These are phyloP conservation scores for Nasonia longicornis DNA, from an alignment of 1,140 invertebrate species.

Conservation along the genomic window DNA sequence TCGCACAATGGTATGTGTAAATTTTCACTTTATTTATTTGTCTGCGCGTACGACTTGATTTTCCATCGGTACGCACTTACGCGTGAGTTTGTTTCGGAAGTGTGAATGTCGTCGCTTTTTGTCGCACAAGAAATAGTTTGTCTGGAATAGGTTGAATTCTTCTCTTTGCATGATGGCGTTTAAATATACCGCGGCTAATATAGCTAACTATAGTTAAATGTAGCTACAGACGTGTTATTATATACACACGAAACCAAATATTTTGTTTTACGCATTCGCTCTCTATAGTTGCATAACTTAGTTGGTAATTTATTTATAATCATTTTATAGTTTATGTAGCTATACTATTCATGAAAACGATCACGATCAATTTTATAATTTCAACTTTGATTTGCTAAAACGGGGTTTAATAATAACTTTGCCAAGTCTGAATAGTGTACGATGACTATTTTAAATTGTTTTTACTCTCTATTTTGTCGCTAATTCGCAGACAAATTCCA, in stretches of 20 bases:
- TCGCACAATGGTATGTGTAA: conserved; percentile 61
- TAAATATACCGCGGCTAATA: not conserved
- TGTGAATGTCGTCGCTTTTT: not conserved
- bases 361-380: not conserved
- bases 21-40: conserved; percentile 3
- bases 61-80: not conserved
- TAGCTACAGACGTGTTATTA: conserved; percentile 5
- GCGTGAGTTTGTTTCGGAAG: not conserved
- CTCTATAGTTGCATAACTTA: not conserved
- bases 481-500: not conserved
- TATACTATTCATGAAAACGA: not conserved
- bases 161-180: not conserved
- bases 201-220: conserved; percentile 6
- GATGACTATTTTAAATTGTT: not conserved
- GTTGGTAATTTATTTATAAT: not conserved
- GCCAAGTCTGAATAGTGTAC: too few species aligned
- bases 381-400: too few species aligned
- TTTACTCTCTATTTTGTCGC: not conserved
- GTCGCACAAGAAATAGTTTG: not conserved
- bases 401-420: too few species aligned
- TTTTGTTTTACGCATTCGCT: not conserved
- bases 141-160: not conserved
- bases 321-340: too few species aligned
- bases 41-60: not conserved
- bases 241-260: not conserved